phyloP scores from a whole-genome alignment of 2,797 vertebrate species.

The Simalia tracyae region DNA sequence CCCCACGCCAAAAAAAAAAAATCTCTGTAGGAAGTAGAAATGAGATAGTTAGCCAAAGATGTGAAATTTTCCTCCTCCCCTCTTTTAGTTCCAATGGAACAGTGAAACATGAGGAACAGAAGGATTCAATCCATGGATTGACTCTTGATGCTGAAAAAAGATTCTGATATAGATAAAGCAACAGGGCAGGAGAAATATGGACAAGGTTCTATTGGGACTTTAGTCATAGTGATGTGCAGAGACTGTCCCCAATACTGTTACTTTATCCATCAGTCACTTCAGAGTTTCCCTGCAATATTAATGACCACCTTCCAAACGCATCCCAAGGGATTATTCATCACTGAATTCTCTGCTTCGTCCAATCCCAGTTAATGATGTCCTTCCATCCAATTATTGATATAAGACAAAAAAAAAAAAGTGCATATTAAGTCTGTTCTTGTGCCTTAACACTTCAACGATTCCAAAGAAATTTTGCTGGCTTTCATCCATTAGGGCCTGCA shows the following conservation, averaged over 20 bases:
- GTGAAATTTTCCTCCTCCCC: conserved; percentile 16
- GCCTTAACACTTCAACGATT: conserved; percentile 47
- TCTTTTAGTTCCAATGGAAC: conserved; percentile 23
- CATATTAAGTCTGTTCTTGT: conserved; percentile 17
- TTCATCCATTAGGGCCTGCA: conserved; percentile 45
- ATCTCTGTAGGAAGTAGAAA: conserved; percentile 45
- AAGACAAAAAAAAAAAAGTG: neutral
- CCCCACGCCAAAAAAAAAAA: neutral
- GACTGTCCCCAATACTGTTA: neutral
- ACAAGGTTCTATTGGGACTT: neutral
- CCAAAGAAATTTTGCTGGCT: conserved; percentile 39
- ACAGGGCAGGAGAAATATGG: neutral
- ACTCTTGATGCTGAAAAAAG: neutral
- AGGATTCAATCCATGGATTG: neutral
- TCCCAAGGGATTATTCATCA: conserved; percentile 31
- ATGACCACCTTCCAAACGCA: neutral
- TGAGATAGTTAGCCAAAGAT: conserved; percentile 49
- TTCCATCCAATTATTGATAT: conserved; percentile 21
- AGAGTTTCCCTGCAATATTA: neutral
- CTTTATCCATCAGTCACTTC: neutral
- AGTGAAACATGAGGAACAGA: neutral
- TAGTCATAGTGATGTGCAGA: neutral
- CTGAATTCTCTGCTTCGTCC: conserved; percentile 31
- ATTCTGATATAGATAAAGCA: neutral
- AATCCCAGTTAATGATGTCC: conserved; percentile 2